These are phyloP conservation scores for Amorpha juglandis DNA, from an alignment of 2,888 invertebrate genomes.

Conservation along the genomic window DNA sequence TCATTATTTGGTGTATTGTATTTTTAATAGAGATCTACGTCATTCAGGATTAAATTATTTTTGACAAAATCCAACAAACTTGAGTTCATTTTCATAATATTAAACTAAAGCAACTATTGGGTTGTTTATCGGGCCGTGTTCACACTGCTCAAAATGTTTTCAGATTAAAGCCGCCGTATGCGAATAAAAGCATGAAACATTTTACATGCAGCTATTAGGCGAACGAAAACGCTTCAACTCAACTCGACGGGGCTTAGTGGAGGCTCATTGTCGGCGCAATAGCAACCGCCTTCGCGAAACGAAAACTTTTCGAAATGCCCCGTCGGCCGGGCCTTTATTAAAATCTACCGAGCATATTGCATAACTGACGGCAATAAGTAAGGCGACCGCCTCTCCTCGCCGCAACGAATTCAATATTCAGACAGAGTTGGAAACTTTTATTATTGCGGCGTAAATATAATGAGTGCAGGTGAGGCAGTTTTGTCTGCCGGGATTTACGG, in stretches of 20 bases:
- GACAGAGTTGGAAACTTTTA: constrained; percentile 80
- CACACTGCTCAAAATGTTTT: constrained; percentile 22
- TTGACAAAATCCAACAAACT: not conserved
- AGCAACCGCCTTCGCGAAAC: constrained; percentile 75
- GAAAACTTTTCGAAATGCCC: constrained; percentile 80
- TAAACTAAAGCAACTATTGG: constrained; percentile 46
- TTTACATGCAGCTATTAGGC: constrained; percentile 58
- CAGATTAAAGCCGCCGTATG: constrained; percentile 32
- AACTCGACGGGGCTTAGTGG: constrained; percentile 59
- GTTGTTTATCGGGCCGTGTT: constrained; percentile 23
- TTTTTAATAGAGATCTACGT: too few relatives aligned
- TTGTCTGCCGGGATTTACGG: constrained; percentile 76
- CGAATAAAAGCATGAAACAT: constrained; percentile 47
- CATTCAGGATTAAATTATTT: not conserved
- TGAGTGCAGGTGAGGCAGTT: constrained; percentile 81
- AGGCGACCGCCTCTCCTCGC: constrained; percentile 74
- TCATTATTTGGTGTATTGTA: too few relatives aligned
- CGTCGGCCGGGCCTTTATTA: constrained; percentile 77
- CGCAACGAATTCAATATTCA: constrained; percentile 81
- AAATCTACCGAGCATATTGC: constrained; percentile 77
- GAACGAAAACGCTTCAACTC: constrained; percentile 60
- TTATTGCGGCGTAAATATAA: constrained; percentile 83
- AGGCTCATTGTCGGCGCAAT: constrained; percentile 72
- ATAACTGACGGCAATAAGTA: constrained; percentile 81
- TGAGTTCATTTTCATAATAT: not conserved